Evolutionary conservation across 2,888 invertebrate species (phyloP), one percentile per base, ranked within the genome.

Genomic region (Dioctria linearis): DNA sequence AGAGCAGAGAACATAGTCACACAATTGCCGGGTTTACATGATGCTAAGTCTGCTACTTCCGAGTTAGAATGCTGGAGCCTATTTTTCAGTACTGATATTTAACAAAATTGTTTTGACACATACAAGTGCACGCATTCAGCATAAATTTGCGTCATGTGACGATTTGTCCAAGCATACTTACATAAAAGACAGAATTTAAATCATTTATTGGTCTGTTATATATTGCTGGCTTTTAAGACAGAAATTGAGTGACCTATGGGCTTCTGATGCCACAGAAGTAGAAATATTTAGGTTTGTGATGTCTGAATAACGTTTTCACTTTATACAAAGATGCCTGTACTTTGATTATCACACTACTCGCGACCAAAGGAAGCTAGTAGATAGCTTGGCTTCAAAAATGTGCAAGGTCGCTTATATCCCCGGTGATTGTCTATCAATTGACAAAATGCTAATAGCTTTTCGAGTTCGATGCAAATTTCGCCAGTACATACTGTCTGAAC

Each of bases 281-380:
- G 78, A 78, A 61, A 78, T 78, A 42, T 78, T 78, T 78, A 39
- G 49, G 5, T 57, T 61, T 37, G 37, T 37, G 6, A 78, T 78
- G 78, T 78, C 78, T 3, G 8, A 43, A 43, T 4, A 61, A 13
- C 61, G 78, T 37, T 51, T 5, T 37, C 54, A 73, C 11, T 73
- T 73, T 25, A 51, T 51, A 13, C 49, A 73, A 37, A 73, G 49
- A 25, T 25, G 6, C 46, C 40, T 51, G 39, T n/a, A 6, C 25
- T 69, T 69, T 69, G 69, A 69, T 69, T 11, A 13, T 9, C 13
- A 13, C 5, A 42, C 49, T 46, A 73, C 73, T 13, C 54, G 73
- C 8, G 46, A 46, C 46, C 5, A 46, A 46, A 46, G 46, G 46
- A 46, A 46, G 46, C 46, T 46, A 46, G 46, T 46, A 46, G 46